Evolutionary conservation across 2,113 vertebrate genomes (phyloP).

Genomic region (Epinephelus moara): DNA sequence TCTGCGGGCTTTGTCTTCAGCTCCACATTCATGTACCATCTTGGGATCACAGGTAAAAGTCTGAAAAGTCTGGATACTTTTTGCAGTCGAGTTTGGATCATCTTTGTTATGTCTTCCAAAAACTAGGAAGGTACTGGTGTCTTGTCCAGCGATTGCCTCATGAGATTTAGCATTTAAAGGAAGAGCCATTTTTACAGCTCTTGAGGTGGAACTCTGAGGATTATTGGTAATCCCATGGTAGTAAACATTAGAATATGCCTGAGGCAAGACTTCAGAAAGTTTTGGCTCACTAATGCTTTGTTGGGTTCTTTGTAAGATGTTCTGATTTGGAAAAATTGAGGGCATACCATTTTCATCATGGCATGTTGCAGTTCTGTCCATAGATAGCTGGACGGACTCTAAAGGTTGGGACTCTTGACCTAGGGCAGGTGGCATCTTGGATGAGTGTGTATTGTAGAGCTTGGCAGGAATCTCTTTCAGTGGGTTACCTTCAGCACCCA

Average conservation of each 20-base stretch:
- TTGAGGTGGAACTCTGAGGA: slow-evolving; percentile 81
- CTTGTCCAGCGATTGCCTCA: slow-evolving; percentile 86
- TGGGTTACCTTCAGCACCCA: slow-evolving; percentile 64
- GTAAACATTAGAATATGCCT: slow-evolving; percentile 70
- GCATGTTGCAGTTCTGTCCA: slow-evolving; percentile 37
- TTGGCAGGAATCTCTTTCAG: slow-evolving; percentile 77
- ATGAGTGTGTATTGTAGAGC: slow-evolving; percentile 69
- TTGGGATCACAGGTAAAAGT: slow-evolving; percentile 74
- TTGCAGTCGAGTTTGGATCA: slow-evolving; percentile 84
- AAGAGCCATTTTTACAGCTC: slow-evolving; percentile 84
- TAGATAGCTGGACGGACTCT: slow-evolving; percentile 47
- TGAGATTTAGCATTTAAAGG: slow-evolving; percentile 87
- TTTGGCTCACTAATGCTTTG: slow-evolving; percentile 82
- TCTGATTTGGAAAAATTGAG: slow-evolving; percentile 74
- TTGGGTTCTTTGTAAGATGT: slow-evolving; percentile 71
- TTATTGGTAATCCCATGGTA: slow-evolving; percentile 72
- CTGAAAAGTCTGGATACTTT: slow-evolving; percentile 78
- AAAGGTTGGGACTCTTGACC: slow-evolving; percentile 51
- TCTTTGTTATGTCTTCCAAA: slow-evolving; percentile 90
- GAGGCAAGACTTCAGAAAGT: slow-evolving; percentile 75
- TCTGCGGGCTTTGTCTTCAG: slow-evolving; percentile 52
- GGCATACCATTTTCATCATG: slow-evolving; percentile 68
- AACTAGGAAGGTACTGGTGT: slow-evolving; percentile 84
- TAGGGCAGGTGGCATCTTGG: slow-evolving; percentile 62
- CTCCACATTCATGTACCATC: slow-evolving; percentile 45